These are phyloP conservation scores for Nephrotoma flavescens DNA, from an alignment of 2,888 invertebrate genomes.

Conservation along the genomic window DNA sequence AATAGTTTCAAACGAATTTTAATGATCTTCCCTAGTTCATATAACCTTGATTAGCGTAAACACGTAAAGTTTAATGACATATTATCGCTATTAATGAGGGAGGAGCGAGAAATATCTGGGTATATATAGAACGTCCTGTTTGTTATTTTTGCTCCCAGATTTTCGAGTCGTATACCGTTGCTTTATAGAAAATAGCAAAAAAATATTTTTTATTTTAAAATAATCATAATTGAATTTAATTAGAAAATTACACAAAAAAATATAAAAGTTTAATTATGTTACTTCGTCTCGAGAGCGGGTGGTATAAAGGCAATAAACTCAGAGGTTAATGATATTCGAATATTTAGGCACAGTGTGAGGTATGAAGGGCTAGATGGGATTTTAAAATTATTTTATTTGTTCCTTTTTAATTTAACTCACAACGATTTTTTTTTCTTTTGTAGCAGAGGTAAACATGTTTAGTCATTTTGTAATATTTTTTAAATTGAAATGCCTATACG, in stretches of 20 bases:
- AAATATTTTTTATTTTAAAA: background rate
- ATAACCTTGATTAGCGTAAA: background rate
- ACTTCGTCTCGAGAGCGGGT: background rate
- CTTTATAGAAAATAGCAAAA: background rate
- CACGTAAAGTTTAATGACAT: background rate
- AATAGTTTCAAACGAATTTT: background rate
- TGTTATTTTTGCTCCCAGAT: background rate
- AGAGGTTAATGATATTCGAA: background rate
- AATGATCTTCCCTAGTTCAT: background rate
- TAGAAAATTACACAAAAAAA: background rate
- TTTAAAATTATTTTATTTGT: background rate
- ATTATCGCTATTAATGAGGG: background rate
- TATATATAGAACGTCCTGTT: background rate
- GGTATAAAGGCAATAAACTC: background rate
- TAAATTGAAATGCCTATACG: too few relatives aligned
- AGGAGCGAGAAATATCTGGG: background rate
- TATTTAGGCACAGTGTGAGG: background rate
- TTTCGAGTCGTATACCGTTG: background rate
- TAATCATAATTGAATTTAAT: background rate
- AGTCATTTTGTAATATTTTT: too few relatives aligned
- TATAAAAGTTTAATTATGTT: background rate
- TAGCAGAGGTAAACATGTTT: too few relatives aligned
- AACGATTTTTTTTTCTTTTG: too few relatives aligned
- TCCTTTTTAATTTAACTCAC: too few relatives aligned
- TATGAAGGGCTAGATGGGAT: background rate